Percentiles rank a stretch among this genome's conserved stretches.
Evolutionary conservation across 2,113 vertebrate genomes (phyloP).

Genomic region (Ptilorrhoa leucosticta): DNA sequence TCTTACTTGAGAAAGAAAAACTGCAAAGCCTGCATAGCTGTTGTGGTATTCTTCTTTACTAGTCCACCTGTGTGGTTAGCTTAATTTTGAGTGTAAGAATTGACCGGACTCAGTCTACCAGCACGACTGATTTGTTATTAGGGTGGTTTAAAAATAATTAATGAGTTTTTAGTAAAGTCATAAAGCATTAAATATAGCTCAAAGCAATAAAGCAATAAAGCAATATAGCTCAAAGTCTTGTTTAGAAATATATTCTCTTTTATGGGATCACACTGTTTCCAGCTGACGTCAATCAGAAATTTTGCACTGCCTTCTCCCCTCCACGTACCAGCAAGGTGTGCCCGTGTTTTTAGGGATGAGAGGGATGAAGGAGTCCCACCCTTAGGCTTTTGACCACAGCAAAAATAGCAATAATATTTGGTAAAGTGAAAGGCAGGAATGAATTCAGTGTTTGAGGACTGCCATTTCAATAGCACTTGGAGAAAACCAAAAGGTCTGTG

Average conservation of each 20-base stretch:
- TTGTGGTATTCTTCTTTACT: neutral
- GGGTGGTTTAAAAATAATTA: neutral
- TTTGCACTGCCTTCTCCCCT: neutral
- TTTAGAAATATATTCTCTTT: neutral
- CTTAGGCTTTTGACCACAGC: neutral
- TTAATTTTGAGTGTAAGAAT: neutral
- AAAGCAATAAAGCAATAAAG: too few relatives aligned
- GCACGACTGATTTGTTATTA: neutral
- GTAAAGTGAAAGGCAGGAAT: neutral
- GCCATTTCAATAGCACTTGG: neutral
- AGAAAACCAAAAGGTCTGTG: neutral
- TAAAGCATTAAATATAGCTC: neutral
- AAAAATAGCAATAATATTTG: neutral
- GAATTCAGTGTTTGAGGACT: neutral
- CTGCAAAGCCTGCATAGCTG: neutral
- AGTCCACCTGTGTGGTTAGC: neutral
- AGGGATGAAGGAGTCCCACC: neutral
- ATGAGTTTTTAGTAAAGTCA: neutral
- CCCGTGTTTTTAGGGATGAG: neutral
- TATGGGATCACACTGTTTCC: rapidly evolving
- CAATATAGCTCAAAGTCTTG: neutral
- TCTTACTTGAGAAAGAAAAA: neutral
- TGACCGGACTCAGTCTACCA: neutral
- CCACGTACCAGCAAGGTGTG: neutral
- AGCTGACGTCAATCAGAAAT: neutral